Percentiles rank a stretch among this genome's conserved stretches.
Evolutionary conservation across 2,797 vertebrate genomes (phyloP).

Genomic region (Arremon aurantiirostris): DNA sequence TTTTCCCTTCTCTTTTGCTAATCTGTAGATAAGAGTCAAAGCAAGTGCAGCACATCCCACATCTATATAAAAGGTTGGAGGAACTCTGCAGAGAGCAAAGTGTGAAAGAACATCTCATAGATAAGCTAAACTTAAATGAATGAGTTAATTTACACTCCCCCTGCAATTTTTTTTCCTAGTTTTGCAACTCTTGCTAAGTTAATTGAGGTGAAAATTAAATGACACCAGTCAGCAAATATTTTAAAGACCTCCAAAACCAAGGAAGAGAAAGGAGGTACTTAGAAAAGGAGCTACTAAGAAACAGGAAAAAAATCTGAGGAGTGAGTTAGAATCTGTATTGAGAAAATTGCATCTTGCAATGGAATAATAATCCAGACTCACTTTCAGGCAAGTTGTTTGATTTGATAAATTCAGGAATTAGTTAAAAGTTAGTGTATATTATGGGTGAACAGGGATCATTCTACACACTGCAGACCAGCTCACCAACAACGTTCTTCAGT

Average conservation of each 20-base stretch:
- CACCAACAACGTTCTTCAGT: background rate
- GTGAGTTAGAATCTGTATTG: background rate
- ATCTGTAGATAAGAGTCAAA: conserved; percentile 62
- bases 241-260: conserved; percentile 33
- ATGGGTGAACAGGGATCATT: conserved; percentile 44
- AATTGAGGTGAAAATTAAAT: conserved; percentile 65
- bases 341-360: background rate
- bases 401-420: conserved; percentile 48
- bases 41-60: conserved; percentile 57
- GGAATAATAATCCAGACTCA: background rate
- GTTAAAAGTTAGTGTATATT: conserved; percentile 48
- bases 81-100: conserved; percentile 42
- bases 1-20: conserved; percentile 61
- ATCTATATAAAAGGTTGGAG: conserved; percentile 49
- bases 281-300: background rate
- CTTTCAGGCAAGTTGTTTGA: conserved; percentile 33
- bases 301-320: background rate
- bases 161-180: background rate
- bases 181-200: conserved; percentile 41
- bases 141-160: conserved; percentile 55
- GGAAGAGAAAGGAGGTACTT: background rate
- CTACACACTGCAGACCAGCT: conserved; percentile 5
- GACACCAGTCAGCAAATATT: conserved; percentile 49
- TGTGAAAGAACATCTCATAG: conserved; percentile 55
- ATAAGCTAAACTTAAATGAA: conserved; percentile 68